Conservation (phyloP, 2,797 vertebrate genomes). For the Phoxinus dragarum region DNA sequence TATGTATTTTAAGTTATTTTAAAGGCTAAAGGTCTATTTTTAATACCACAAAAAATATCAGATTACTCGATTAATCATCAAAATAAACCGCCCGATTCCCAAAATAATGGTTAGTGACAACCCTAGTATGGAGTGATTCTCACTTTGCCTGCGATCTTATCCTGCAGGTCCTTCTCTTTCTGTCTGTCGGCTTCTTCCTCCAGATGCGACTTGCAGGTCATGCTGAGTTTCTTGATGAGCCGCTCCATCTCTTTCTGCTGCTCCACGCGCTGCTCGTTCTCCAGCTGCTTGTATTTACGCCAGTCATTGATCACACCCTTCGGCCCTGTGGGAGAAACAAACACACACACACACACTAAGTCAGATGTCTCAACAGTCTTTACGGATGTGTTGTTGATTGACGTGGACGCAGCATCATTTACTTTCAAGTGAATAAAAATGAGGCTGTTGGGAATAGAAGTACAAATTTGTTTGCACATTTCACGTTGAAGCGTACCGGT, state of each 20-base stretch:
- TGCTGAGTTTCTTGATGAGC: conserved; percentile 92
- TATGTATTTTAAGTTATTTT: no score
- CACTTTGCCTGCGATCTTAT: conserved; percentile 94
- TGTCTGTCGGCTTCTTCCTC: conserved; percentile 88
- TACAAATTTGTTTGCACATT: background rate
- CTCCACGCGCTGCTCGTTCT: conserved; percentile 93
- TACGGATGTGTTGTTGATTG: background rate
- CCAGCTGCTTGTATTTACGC: conserved; percentile 95
- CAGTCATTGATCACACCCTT: conserved; percentile 99
- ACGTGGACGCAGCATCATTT: background rate
- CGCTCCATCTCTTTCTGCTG: conserved; percentile 94
- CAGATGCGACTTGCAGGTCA: conserved; percentile 92
- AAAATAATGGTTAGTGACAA: no score
- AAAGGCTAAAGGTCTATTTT: no score
- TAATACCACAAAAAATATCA: no score
- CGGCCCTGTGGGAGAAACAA: conserved; percentile 80
- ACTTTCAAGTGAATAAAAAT: background rate
- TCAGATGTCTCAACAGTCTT: background rate
- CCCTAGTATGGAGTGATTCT: conserved; percentile 34
- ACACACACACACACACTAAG: background rate
- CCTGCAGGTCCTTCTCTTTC: conserved; percentile 89
- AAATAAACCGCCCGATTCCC: no score
- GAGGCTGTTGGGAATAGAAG: background rate
- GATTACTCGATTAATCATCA: no score
- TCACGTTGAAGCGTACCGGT: conserved; percentile 80